Evolutionary conservation across 2,888 invertebrate species (phyloP).

Genomic region (Acleris emargana): DNA sequence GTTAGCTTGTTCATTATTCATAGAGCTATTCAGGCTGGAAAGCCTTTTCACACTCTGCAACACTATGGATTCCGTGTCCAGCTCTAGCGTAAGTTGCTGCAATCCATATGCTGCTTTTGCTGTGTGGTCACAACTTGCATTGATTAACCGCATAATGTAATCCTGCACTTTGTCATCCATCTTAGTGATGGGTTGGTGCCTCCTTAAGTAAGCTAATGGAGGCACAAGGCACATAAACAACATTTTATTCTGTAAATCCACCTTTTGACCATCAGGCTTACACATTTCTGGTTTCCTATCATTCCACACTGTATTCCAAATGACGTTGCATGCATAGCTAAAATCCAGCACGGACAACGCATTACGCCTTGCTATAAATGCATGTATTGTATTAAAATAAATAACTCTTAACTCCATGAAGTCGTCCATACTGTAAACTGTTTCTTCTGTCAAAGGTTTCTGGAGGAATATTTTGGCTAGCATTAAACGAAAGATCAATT

Average conservation of each 20-base stretch:
- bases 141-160: slow-evolving; percentile 84
- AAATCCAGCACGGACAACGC: slow-evolving; percentile 61
- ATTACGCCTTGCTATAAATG: slow-evolving; percentile 57
- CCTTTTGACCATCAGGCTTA: slow-evolving; percentile 48
- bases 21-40: slow-evolving; percentile 81
- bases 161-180: slow-evolving; percentile 82
- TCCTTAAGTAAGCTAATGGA: slow-evolving; percentile 68
- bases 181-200: slow-evolving; percentile 42
- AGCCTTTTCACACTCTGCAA: slow-evolving; percentile 83
- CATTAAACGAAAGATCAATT: slow-evolving; percentile 72
- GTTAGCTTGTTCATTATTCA: slow-evolving; percentile 85
- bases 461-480: slow-evolving; percentile 64
- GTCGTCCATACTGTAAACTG: slow-evolving; percentile 61
- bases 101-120: slow-evolving; percentile 84
- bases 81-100: slow-evolving; percentile 79
- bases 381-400: slow-evolving; percentile 64
- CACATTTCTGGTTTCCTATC: slow-evolving; percentile 50
- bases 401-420: slow-evolving; percentile 61
- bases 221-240: slow-evolving; percentile 86
- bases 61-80: slow-evolving; percentile 70
- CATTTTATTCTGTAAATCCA: slow-evolving; percentile 84
- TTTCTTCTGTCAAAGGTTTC: slow-evolving; percentile 59
- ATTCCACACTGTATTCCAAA: slow-evolving; percentile 58
- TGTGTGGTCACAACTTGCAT: slow-evolving; percentile 86
- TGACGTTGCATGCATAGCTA: slow-evolving; percentile 62